Evolutionary conservation across 2,113 vertebrate species (phyloP).

Genomic region (Neolamprologus kungweensis): DNA sequence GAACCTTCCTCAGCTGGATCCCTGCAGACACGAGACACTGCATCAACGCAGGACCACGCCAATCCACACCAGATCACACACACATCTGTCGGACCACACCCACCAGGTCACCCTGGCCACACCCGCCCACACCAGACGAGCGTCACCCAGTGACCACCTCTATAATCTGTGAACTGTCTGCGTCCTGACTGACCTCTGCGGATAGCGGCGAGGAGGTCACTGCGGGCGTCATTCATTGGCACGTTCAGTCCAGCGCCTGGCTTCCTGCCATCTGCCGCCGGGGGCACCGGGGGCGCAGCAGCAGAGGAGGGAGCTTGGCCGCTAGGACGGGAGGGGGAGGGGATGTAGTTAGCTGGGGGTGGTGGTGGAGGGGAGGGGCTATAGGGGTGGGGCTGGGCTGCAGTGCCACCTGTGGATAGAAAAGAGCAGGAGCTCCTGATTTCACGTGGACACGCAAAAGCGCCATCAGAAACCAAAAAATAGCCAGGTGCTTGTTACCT

Average conservation of each 20-base stretch:
- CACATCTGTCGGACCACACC: neutral
- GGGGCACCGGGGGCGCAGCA: constrained; percentile 40
- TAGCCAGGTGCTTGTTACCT: neutral
- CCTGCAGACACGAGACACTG: constrained; percentile 42
- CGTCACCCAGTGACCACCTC: neutral
- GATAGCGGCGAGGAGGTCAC: constrained; percentile 81
- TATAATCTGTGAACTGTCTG: neutral
- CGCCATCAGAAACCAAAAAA: neutral
- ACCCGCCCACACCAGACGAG: neutral
- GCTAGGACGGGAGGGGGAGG: constrained; percentile 62
- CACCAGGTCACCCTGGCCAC: neutral
- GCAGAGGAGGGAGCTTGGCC: neutral
- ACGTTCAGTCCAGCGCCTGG: constrained; percentile 43
- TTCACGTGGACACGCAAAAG: neutral
- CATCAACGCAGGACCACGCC: neutral
- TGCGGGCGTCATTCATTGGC: constrained; percentile 80
- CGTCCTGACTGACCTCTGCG: constrained; percentile 65
- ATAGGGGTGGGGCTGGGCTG: constrained; percentile 45
- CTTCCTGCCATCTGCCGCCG: constrained; percentile 53
- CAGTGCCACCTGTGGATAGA: constrained; percentile 2
- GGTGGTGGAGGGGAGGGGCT: constrained; percentile 71
- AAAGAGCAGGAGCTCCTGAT: neutral
- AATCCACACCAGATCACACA: neutral
- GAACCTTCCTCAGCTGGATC: constrained; percentile 80
- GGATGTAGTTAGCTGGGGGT: constrained; percentile 52